Percentiles rank a stretch among this genome's conserved stretches.
Conservation (phyloP, 2,888 invertebrate species). For the Steromphala cineraria region DNA sequence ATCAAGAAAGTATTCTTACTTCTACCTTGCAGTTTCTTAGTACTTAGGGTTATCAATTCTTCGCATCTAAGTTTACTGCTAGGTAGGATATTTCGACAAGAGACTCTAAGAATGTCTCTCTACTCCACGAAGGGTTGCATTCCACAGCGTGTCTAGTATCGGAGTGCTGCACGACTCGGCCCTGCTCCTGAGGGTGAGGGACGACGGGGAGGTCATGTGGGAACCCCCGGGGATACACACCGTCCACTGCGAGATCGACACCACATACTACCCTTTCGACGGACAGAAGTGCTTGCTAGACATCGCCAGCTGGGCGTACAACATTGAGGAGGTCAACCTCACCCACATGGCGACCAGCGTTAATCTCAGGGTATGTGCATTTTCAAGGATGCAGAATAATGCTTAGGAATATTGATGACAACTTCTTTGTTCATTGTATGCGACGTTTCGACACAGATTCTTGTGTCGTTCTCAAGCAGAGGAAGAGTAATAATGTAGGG, state of each 20-base stretch:
- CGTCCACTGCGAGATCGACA: constrained; percentile 38
- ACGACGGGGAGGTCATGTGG: constrained; percentile 37
- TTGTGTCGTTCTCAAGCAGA: no score
- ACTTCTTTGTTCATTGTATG: no score
- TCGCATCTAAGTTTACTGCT: no score
- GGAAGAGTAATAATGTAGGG: no score
- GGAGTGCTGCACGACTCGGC: constrained; percentile 22
- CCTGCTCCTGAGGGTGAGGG: constrained; percentile 26
- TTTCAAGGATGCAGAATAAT: no score
- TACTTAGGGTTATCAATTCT: no score
- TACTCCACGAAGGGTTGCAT: not conserved
- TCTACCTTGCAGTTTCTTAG: no score
- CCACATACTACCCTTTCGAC: constrained; percentile 44
- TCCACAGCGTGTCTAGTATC: constrained; percentile 26
- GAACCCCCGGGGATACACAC: constrained; percentile 36
- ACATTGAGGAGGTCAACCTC: constrained; percentile 30
- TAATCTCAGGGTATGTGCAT: constrained; percentile 4
- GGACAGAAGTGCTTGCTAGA: constrained; percentile 36
- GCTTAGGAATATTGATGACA: no score
- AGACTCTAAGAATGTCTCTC: no score
- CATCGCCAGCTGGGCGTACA: constrained; percentile 35
- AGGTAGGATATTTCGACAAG: no score
- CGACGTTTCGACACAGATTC: no score
- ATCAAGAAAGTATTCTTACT: no score
- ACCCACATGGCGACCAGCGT: constrained; percentile 18